Evolutionary conservation across 2,113 vertebrate genomes (phyloP).

Genomic region (mouse (Mus musculus)): DNA sequence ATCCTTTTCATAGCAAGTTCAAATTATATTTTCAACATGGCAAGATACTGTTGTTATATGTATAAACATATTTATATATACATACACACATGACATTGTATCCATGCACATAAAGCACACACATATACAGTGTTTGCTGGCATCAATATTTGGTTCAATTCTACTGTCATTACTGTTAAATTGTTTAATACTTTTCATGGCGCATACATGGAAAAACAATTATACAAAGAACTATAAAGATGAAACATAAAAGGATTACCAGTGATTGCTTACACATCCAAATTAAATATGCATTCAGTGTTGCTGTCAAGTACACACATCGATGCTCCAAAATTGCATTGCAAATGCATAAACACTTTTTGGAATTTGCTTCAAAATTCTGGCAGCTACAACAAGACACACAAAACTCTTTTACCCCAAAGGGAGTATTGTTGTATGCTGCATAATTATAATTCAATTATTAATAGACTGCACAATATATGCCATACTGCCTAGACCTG

Average conservation of each 20-base stretch:
- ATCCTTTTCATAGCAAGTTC: conserved; percentile 12
- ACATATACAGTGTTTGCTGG: background rate
- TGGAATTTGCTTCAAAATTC: conserved; percentile 38
- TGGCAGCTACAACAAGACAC: background rate
- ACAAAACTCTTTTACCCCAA: background rate
- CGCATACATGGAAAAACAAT: conserved; percentile 32
- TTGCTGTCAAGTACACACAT: conserved; percentile 54
- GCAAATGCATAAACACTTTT: background rate
- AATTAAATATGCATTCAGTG: conserved; percentile 57
- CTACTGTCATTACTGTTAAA: background rate
- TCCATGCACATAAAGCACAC: background rate
- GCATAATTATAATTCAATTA: background rate
- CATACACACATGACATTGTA: background rate
- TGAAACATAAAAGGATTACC: conserved; percentile 69
- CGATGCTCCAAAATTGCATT: conserved; percentile 28
- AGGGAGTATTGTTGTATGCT: background rate
- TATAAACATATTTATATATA: background rate
- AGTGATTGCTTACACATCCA: conserved; percentile 63
- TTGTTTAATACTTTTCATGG: conserved; percentile 20
- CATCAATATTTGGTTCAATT: background rate
- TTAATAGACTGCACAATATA: background rate
- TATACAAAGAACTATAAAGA: conserved; percentile 51
- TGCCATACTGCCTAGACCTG: too few species aligned
- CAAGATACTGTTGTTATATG: background rate
- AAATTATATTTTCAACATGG: conserved; percentile 40